Conservation (phyloP, 2,113 vertebrate genomes). For the Tragelaphus strepsiceros region DNA sequence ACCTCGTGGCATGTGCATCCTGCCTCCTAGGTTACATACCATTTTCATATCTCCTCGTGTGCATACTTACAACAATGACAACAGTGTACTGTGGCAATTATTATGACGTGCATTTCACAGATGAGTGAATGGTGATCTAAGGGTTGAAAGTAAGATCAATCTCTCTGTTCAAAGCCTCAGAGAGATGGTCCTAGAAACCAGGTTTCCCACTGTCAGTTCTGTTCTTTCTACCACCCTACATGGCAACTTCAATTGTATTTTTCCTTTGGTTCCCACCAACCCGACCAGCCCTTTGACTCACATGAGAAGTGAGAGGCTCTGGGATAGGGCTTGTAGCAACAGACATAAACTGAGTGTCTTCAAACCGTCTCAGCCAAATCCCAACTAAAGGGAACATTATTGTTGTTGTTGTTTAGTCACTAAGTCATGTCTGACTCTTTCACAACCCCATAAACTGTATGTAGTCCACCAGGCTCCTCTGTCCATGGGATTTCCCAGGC, state of each 20-base stretch:
- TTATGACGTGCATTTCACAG: not conserved
- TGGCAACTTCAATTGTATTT: not conserved
- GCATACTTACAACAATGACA: not conserved
- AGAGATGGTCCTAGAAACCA: not conserved
- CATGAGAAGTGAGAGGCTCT: not conserved
- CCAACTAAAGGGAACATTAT: not conserved
- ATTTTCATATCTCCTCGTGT: not conserved
- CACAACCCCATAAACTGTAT: not conserved
- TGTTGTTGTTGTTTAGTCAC: not conserved
- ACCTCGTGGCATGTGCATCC: not conserved
- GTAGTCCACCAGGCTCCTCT: not conserved
- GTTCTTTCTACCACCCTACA: not conserved
- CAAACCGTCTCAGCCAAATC: not conserved
- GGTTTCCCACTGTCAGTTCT: not conserved
- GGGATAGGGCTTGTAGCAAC: not conserved
- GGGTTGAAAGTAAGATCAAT: not conserved
- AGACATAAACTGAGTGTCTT: slow-evolving; percentile 8
- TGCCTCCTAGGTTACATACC: slow-evolving; percentile 41
- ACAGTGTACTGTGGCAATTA: slow-evolving; percentile 26
- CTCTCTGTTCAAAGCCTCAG: not conserved
- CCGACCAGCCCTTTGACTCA: not conserved
- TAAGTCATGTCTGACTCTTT: not conserved
- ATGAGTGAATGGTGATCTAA: not conserved
- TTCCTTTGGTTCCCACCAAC: not conserved
- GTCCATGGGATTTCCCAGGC: not conserved